A percentile compares a stretch with the other conserved stretches of the same genome.
Evolutionary conservation across 53 echinoderm and acorn worm species (phyloP).

Genomic region (Arbacia lixula): DNA sequence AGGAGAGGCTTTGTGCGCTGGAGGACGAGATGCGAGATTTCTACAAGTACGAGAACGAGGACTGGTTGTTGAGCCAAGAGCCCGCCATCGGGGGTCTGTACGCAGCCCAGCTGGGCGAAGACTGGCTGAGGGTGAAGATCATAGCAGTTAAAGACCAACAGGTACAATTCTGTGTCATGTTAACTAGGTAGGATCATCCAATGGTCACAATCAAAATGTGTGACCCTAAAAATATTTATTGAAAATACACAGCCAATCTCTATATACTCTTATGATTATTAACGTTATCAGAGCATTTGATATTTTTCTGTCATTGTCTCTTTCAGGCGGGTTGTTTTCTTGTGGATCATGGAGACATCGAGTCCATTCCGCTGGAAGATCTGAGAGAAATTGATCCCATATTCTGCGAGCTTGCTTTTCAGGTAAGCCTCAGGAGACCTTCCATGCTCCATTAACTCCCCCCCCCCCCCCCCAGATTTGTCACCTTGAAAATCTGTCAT

Average conservation of each 20-base stretch:
- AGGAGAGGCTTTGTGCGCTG: constrained; percentile 50
- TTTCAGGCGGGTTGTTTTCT: constrained; percentile 62
- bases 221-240: too few species aligned
- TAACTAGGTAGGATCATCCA: too few species aligned
- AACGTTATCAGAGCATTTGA: not conserved
- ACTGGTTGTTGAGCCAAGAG: constrained; percentile 5
- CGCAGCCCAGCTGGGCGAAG: constrained; percentile 40
- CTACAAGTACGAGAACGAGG: constrained; percentile 18
- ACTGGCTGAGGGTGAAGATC: constrained; percentile 58
- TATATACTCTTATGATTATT: not conserved
- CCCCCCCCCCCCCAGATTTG: too few species aligned
- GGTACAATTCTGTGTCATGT: too few species aligned
- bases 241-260: too few species aligned
- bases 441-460: too few species aligned
- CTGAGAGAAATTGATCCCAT: constrained; percentile 37
- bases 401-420: constrained; percentile 54
- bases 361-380: constrained; percentile 29
- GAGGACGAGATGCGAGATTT: constrained; percentile 62
- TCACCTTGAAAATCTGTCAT: too few species aligned
- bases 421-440: too few species aligned
- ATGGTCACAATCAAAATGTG: too few species aligned
- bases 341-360: constrained; percentile 68
- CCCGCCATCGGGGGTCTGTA: constrained; percentile 51
- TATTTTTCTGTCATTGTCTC: not conserved
- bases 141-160: constrained; percentile 33